Evolutionary conservation across 2,797 vertebrate species (phyloP).

Genomic region (Mionectes olivaceus): DNA sequence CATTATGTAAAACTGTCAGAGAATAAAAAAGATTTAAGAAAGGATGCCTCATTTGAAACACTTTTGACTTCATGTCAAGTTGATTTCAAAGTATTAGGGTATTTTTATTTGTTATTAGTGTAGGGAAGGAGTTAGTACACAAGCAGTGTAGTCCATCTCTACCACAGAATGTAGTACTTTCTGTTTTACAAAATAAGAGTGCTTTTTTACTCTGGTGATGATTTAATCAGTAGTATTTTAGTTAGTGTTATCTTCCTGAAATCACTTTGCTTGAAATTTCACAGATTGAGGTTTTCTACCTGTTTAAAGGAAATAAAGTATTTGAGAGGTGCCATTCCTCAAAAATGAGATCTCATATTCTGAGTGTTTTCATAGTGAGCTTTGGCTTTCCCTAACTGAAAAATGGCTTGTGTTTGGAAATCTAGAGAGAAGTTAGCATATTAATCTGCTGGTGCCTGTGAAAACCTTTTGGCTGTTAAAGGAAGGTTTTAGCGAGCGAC

Average conservation of each 20-base stretch:
- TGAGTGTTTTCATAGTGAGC: neutral
- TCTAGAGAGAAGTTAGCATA: neutral
- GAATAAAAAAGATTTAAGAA: neutral
- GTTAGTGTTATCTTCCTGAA: neutral
- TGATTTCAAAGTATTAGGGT: neutral
- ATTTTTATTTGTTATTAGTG: neutral
- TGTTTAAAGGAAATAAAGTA: neutral
- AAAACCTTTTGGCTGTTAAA: neutral
- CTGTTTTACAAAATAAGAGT: neutral
- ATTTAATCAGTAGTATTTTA: neutral
- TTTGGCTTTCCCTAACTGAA: neutral
- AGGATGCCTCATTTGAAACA: neutral
- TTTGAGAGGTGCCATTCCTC: neutral
- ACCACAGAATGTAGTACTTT: neutral
- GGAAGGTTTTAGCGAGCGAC: neutral
- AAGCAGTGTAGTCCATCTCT: neutral
- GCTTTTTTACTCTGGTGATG: neutral
- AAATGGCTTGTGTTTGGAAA: neutral
- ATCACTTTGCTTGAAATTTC: neutral
- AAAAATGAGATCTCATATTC: neutral
- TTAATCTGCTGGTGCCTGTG: neutral
- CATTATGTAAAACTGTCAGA: neutral
- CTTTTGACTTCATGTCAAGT: neutral
- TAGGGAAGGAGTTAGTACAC: neutral
- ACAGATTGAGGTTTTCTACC: neutral